Base-by-base conservation (phyloP, 2,113 vertebrate genomes). In the Gobio gobio region DNA sequence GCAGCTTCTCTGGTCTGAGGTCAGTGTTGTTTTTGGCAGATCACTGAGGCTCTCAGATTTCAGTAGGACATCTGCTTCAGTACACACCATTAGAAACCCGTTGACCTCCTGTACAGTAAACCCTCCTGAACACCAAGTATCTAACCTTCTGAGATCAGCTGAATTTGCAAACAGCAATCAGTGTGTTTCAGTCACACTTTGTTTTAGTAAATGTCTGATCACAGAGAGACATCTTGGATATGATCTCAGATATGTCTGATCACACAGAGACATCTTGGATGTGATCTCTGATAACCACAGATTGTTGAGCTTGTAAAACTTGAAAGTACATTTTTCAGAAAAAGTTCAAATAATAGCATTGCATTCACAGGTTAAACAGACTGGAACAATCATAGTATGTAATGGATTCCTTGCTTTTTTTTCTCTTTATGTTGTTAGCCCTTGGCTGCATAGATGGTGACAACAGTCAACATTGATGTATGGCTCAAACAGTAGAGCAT, bases 51-150 rank as follows among this genome's bases (percentile, higher is more conserved):
- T 88, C 82, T 86, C 85, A 2, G 16, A 85, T 88, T 88, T 84
- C 87, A 68, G 61, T 5, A 22, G 49, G 68, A 36, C 87, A 88
- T 88, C 87, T 88, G 87, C 82, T 86, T 70, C 36, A 14, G 66
- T 68, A 84, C 75, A 84, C 76, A 84, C 87, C 73, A 82, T 88
- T 88, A 88, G 83, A 72, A 72, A 72, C 63, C 78, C 58, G 16
- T 56, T 87, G 70, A 81, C 83, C 86, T 82, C 78, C 54, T 74
- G 80, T 77, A 79, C 66, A 66, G 74, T 47, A 77, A 82, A 64
- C 24, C 56, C 59, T 79, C 33, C 81, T 47, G 18, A 74, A 74
- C 75, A 70, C 47, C 22, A 73, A 73, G 22, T 22, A n/a, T 61
- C 33, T 54, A n/a, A 78, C 29, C 33, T 36, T 59, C 20, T 78